These are phyloP conservation scores for Drosophila equinoxialis DNA, from an alignment of 1,140 invertebrate species.

Conservation along the genomic window DNA sequence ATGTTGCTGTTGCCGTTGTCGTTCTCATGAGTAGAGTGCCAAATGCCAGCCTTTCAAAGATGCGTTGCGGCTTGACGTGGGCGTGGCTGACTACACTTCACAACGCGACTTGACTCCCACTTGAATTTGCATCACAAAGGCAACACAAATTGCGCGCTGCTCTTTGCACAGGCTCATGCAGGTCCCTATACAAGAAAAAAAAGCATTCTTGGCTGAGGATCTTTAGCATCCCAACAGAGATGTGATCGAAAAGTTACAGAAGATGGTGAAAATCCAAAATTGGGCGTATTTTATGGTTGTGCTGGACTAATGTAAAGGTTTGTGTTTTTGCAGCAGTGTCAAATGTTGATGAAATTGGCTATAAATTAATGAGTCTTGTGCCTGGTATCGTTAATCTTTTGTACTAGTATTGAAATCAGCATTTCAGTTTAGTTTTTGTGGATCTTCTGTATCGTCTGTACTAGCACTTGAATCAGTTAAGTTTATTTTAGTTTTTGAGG, in stretches of 20 bases:
- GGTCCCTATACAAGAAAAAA: slow-evolving; percentile 38
- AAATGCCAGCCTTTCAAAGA: slow-evolving; percentile 48
- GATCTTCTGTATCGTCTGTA: too few relatives aligned
- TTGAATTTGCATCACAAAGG: slow-evolving; percentile 81
- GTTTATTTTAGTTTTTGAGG: neutral
- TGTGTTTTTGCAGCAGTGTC: too few relatives aligned
- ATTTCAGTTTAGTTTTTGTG: neutral
- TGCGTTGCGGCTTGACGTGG: slow-evolving; percentile 41
- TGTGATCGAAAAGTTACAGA: slow-evolving; percentile 17
- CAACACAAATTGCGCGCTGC: slow-evolving; percentile 76
- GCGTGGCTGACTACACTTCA: slow-evolving; percentile 65
- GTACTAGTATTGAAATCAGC: too few relatives aligned
- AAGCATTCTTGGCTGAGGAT: slow-evolving; percentile 43
- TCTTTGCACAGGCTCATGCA: slow-evolving; percentile 66
- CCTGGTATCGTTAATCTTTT: too few relatives aligned
- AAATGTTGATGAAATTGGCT: too few relatives aligned
- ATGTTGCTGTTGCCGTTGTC: slow-evolving; percentile 22
- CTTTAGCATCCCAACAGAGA: slow-evolving; percentile 26
- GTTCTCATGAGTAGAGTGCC: slow-evolving; percentile 51
- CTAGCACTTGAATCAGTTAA: too few relatives aligned
- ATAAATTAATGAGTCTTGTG: too few relatives aligned
- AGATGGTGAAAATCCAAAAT: too few relatives aligned
- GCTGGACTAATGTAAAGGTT: too few relatives aligned
- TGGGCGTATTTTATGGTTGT: too few relatives aligned
- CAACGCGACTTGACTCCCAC: slow-evolving; percentile 73